Conservation (phyloP, 2,113 vertebrate genomes). For the Alectura lathami region DNA sequence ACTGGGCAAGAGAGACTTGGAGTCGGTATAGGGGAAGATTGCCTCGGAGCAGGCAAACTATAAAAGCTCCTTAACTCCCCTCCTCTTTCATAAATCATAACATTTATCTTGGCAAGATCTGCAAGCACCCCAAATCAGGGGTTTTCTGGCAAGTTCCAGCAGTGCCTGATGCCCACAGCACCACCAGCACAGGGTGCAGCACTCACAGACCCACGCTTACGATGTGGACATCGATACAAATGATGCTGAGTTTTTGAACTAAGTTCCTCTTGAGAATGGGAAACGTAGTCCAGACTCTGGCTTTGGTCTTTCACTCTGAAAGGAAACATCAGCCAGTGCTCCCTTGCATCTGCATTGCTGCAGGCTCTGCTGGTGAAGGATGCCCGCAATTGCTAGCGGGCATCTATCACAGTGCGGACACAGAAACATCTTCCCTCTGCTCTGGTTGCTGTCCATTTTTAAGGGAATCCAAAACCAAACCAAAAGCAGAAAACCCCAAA, state of each 20-base stretch:
- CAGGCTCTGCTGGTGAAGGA: not conserved
- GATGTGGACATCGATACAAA: accelerated
- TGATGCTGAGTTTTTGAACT: not conserved
- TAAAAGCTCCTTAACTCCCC: not conserved
- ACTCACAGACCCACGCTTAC: not conserved
- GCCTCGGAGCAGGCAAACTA: not conserved
- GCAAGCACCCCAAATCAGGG: not conserved
- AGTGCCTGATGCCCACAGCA: not conserved
- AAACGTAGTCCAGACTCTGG: not conserved
- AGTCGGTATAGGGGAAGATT: not conserved
- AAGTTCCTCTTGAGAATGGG: not conserved
- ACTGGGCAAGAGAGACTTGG: not conserved
- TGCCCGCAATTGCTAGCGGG: too few relatives aligned
- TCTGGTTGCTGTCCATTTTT: too few relatives aligned
- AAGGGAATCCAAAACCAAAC: not conserved
- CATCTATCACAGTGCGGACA: not conserved
- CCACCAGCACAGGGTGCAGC: not conserved
- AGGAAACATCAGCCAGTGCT: accelerated
- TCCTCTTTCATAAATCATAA: not conserved
- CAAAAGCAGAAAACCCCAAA: not conserved
- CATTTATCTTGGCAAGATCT: not conserved
- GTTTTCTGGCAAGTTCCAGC: accelerated
- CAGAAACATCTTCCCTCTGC: not conserved
- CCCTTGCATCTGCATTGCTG: not conserved
- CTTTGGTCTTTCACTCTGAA: not conserved